These are phyloP conservation scores for Eustalomyia histrio DNA, from an alignment of 2,888 invertebrate species.

Conservation along the genomic window DNA sequence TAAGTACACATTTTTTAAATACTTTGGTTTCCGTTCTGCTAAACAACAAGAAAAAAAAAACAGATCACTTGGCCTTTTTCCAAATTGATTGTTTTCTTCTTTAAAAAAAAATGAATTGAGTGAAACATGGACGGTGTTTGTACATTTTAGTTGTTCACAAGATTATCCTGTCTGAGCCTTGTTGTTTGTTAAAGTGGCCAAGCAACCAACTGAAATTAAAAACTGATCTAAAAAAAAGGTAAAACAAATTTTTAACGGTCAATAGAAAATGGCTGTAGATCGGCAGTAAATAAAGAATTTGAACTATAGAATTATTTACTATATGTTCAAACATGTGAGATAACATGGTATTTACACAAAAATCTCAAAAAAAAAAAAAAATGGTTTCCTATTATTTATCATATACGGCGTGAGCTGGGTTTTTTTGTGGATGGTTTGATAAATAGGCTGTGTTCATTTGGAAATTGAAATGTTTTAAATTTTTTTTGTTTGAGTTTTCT, in stretches of 20 bases:
- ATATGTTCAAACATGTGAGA: constrained; percentile 54
- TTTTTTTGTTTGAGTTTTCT: constrained; percentile 15
- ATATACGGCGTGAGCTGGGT: constrained; percentile 33
- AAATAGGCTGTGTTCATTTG: constrained; percentile 2
- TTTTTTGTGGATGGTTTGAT: too few relatives aligned
- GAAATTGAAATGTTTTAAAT: background rate
- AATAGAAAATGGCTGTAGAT: constrained; percentile 74
- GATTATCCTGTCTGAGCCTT: constrained; percentile 76
- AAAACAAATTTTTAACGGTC: constrained; percentile 72
- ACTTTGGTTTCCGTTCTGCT: constrained; percentile 41
- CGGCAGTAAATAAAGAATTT: constrained; percentile 60
- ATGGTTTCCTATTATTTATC: constrained; percentile 21
- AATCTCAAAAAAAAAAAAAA: constrained; percentile 47
- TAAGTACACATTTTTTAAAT: constrained; percentile 19
- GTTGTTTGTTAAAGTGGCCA: constrained; percentile 70
- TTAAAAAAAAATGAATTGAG: constrained; percentile 8
- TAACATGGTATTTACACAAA: constrained; percentile 57
- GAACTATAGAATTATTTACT: constrained; percentile 17
- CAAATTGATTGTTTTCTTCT: constrained; percentile 14
- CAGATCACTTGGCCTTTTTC: constrained; percentile 37
- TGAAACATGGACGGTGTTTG: constrained; percentile 12
- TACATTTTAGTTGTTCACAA: constrained; percentile 65
- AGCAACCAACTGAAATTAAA: constrained; percentile 36
- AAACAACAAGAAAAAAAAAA: constrained; percentile 23
- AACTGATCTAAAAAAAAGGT: constrained; percentile 11